Percentiles rank a stretch among this genome's conserved stretches.
Conservation (phyloP, 2,113 vertebrate species). For the Periophthalmodon schlosseri region DNA sequence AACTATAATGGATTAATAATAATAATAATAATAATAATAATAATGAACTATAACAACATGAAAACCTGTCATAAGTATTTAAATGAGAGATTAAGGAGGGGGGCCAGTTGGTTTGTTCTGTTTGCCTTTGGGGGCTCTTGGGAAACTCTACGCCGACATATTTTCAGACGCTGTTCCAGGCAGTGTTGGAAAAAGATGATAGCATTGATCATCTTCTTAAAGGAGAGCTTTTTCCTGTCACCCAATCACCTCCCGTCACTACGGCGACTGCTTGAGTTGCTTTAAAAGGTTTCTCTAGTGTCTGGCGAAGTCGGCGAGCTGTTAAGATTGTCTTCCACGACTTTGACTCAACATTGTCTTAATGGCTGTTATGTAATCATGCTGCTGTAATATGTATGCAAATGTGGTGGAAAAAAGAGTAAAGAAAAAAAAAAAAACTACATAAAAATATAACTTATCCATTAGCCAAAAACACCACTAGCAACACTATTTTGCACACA, state of each 20-base stretch:
- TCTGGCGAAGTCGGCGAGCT: constrained; percentile 34
- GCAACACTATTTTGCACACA: no score
- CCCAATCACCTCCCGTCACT: constrained; percentile 54
- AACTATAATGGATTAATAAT: no score
- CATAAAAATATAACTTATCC: background rate
- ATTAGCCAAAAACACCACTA: background rate
- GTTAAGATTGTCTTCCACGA: constrained; percentile 27
- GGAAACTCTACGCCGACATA: constrained; percentile 61
- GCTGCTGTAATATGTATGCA: background rate
- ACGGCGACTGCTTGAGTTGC: constrained; percentile 60
- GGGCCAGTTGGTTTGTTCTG: constrained; percentile 28
- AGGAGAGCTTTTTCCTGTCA: constrained; percentile 61
- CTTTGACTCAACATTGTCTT: constrained; percentile 16
- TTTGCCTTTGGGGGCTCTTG: constrained; percentile 43
- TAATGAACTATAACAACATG: background rate
- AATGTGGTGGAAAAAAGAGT: background rate
- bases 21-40: no score
- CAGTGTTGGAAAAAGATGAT: constrained; percentile 64
- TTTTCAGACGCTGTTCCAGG: constrained; percentile 37
- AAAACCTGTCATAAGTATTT: constrained; percentile 5
- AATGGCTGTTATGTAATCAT: constrained; percentile 13
- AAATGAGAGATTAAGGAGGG: constrained; percentile 31
- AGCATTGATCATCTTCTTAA: constrained; percentile 75
- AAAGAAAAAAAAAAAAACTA: background rate
- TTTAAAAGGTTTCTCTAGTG: constrained; percentile 64